These are phyloP conservation scores for Pholis gunnellus DNA, from an alignment of 2,113 vertebrate genomes.

Conservation along the genomic window DNA sequence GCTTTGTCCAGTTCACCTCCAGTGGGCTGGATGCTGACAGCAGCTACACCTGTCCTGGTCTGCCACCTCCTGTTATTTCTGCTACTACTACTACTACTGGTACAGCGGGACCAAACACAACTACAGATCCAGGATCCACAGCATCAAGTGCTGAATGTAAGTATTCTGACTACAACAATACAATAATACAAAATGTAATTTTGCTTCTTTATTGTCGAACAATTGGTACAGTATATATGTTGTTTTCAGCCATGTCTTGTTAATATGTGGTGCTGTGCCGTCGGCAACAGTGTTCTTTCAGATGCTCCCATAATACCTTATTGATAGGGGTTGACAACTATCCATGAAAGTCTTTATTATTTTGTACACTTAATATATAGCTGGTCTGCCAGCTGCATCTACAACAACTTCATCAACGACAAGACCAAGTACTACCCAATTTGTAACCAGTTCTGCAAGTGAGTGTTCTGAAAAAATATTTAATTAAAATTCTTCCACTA, in stretches of 20 bases:
- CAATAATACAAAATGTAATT: neutral
- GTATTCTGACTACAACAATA: neutral
- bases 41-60: conserved; percentile 42
- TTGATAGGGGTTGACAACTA: too few species aligned
- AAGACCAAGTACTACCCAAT: neutral
- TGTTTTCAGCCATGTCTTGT: neutral
- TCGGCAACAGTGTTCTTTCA: neutral
- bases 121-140: neutral
- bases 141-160: conserved; percentile 1
- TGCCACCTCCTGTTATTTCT: conserved; percentile 44
- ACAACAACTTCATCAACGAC: neutral
- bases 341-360: too few species aligned
- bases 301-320: neutral
- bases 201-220: neutral
- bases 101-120: neutral
- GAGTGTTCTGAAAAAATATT: neutral
- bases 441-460: neutral
- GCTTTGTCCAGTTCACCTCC: conserved; percentile 69
- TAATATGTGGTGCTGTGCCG: neutral
- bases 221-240: neutral
- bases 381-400: conserved; percentile 62
- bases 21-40: conserved; percentile 60
- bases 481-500: neutral
- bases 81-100: neutral
- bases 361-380: too few species aligned